Evolutionary conservation across 2,113 vertebrate species (phyloP), one percentile per base, ranked within the genome.

Genomic region (Stigmatopora argus): DNA sequence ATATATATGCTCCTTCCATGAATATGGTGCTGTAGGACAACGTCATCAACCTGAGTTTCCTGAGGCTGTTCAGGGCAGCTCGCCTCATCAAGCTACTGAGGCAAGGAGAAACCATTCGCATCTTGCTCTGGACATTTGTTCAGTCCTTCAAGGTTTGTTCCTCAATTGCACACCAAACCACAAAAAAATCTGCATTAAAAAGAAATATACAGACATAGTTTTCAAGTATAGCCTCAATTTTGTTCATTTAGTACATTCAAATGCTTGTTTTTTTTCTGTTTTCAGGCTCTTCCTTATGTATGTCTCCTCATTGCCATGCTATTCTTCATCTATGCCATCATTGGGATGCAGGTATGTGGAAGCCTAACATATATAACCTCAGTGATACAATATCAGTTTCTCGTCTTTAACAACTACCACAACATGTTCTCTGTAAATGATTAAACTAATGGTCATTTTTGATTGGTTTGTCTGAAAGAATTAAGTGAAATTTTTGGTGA

Each of bases 21-120:
- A 59, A 67, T 67, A 57, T 68, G 31, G 64, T 70, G 59, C 70
- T 84, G 41, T 90, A 97, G 94, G 93, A 96, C 86, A 97, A 96
- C 89, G 95, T 97, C 92, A 97, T 97, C 91, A 97, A 96, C 91
- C 88, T 96, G 75, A 94, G 93, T 83, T 95, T 96, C 84, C 91
- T 96, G 72, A 93, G 95, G 86, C 92, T 96, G 76, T 95, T 96
- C 89, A 90, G 95, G 67, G 95, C 94, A 57, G 94, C 94, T 71
- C 93, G 94, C 70, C 94, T 96, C 85, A 96, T 96, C 89, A 96
- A 96, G 83, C 91, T 95, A 56, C 93, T 96, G 60, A 89, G 95
- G 66, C 94, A 96, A 81, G 95, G 94, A 62, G 94, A 95, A 79
- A 95, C 95, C 81, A 96, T 96, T 71, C 94, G 95, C 63, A 96